phyloP scores from a whole-genome alignment of 2,797 vertebrate genomes.

The Prionace glauca region DNA sequence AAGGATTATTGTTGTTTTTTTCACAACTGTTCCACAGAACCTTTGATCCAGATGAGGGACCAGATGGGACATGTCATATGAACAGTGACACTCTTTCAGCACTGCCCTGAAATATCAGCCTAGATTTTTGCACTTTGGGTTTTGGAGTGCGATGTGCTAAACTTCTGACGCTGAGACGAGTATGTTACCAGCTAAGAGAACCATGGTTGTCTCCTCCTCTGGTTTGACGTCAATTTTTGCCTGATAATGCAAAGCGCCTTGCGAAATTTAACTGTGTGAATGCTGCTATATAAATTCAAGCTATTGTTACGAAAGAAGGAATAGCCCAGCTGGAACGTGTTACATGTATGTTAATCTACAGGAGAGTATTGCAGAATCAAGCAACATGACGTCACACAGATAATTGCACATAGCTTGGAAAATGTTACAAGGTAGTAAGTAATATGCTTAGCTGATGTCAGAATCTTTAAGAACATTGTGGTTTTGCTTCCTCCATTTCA shows the following conservation, averaged over 20 bases:
- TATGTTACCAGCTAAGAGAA: not conserved
- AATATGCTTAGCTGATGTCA: not conserved
- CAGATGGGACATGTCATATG: no score
- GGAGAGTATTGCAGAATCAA: not conserved
- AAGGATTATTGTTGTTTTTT: not conserved
- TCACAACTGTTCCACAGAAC: not conserved
- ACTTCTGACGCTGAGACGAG: not conserved
- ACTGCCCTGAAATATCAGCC: not conserved
- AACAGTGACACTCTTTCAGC: not conserved
- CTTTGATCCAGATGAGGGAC: not conserved
- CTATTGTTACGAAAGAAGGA: not conserved
- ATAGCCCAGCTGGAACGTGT: not conserved
- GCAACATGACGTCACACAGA: not conserved
- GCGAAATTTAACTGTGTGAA: not conserved
- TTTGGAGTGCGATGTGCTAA: not conserved
- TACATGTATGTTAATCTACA: not conserved
- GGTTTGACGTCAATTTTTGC: not conserved
- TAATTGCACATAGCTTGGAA: not conserved
- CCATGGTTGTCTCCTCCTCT: not conserved
- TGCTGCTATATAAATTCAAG: not conserved
- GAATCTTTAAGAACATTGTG: not conserved
- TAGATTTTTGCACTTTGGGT: not conserved
- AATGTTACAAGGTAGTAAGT: not conserved
- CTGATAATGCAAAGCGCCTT: not conserved
- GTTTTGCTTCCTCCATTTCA: not conserved